These are phyloP conservation scores for Hoplostethus mediterraneus DNA, from an alignment of 2,797 vertebrate species.

Conservation along the genomic window DNA sequence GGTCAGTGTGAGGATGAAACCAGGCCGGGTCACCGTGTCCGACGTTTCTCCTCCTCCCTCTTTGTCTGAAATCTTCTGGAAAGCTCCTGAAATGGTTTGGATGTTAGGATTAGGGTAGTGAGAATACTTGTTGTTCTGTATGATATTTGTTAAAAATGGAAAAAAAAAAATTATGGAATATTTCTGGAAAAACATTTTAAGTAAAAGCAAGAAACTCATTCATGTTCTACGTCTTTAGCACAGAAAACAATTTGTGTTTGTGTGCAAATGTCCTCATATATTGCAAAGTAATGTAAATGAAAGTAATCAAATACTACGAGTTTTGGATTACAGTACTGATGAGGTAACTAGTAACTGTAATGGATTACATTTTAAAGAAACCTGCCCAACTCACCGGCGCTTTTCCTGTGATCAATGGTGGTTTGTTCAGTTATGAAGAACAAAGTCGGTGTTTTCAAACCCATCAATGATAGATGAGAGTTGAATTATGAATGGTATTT, in stretches of 20 bases:
- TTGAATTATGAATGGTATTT: constrained; percentile 57
- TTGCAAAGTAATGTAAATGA: not conserved
- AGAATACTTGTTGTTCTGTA: too few species aligned
- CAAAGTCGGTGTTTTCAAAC: constrained; percentile 51
- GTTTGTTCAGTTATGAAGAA: constrained; percentile 49
- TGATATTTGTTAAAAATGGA: too few species aligned
- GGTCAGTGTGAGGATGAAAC: constrained; percentile 53
- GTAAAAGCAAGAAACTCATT: too few species aligned
- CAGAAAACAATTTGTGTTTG: not conserved
- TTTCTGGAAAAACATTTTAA: too few species aligned
- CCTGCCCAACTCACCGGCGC: constrained; percentile 15
- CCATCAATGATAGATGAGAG: constrained; percentile 60
- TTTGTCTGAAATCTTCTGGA: constrained; percentile 14
- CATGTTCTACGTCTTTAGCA: not conserved
- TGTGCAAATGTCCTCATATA: constrained; percentile 11
- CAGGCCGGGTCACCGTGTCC: constrained; percentile 42
- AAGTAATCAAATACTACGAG: not conserved
- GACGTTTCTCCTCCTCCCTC: constrained; percentile 46
- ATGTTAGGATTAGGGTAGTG: too few species aligned
- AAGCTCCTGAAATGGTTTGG: too few species aligned
- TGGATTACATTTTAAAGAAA: constrained; percentile 19
- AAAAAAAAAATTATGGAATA: too few species aligned
- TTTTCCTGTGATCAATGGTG: constrained; percentile 59
- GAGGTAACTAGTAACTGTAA: constrained; percentile 10
- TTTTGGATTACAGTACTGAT: constrained; percentile 54